Conservation (phyloP, 2,113 vertebrate genomes). For the Istiophorus platypterus region DNA sequence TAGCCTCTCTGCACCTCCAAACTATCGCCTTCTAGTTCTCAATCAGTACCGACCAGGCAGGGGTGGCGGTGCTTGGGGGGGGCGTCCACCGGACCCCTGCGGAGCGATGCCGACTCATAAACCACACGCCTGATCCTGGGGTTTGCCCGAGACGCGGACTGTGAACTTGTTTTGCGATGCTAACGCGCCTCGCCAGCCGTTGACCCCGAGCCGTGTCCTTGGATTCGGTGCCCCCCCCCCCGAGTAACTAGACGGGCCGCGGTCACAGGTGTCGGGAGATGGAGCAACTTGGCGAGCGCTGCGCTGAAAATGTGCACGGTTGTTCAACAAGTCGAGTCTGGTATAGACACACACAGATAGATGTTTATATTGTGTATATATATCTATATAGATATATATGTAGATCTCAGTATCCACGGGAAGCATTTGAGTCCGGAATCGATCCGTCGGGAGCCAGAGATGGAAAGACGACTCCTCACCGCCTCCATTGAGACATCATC, state of each 20-base stretch:
- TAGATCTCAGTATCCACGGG: too few species aligned
- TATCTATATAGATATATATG: too few species aligned
- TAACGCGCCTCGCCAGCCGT: constrained; percentile 47
- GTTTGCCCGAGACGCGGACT: constrained; percentile 52
- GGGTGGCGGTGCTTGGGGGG: too few species aligned
- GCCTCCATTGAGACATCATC: constrained; percentile 2
- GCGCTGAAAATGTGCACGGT: too few species aligned
- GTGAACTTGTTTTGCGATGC: constrained; percentile 69
- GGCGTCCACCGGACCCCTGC: constrained; percentile 39
- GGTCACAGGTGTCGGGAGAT: too few species aligned
- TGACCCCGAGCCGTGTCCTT: constrained; percentile 56
- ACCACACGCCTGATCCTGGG: constrained; percentile 63
- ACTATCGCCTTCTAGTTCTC: constrained; percentile 55
- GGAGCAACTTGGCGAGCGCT: background rate
- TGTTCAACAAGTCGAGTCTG: too few species aligned
- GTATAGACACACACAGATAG: constrained; percentile 21
- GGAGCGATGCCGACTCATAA: constrained; percentile 65
- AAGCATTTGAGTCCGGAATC: background rate
- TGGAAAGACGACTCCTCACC: background rate
- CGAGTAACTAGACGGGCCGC: too few species aligned
- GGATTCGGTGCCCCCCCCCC: constrained; percentile 52
- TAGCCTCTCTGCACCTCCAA: constrained; percentile 43
- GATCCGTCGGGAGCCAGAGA: constrained; percentile 24
- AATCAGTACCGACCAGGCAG: constrained; percentile 62
- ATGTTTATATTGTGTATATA: too few species aligned